These are phyloP conservation scores for Drosophila arawakana DNA, from an alignment of 1,140 invertebrate genomes.

Conservation along the genomic window DNA sequence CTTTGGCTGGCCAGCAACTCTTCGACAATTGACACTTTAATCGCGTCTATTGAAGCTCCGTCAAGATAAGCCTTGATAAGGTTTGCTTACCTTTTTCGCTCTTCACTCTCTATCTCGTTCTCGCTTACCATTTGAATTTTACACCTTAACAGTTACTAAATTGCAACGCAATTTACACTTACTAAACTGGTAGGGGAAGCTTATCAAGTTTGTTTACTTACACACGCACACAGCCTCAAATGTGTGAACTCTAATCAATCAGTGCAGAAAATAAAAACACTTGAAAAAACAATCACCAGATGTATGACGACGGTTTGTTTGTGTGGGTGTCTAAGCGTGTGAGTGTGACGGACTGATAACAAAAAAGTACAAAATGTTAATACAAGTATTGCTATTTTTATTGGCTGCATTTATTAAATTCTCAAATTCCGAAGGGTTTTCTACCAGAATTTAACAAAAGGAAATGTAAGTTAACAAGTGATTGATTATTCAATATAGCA, in stretches of 20 bases:
- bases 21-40: slow-evolving; percentile 13
- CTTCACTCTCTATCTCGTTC: background rate
- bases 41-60: slow-evolving; percentile 37
- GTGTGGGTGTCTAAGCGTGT: background rate
- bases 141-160: slow-evolving; percentile 21
- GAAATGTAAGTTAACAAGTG: slow-evolving; percentile 27
- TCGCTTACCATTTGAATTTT: slow-evolving; percentile 7
- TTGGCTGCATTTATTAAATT: slow-evolving; percentile 9
- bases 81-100: slow-evolving; percentile 7
- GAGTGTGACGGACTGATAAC: slow-evolving; percentile 18
- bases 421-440: background rate
- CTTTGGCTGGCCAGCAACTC: slow-evolving; percentile 1
- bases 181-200: slow-evolving; percentile 2
- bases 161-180: slow-evolving; percentile 43
- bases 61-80: slow-evolving; percentile 45
- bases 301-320: slow-evolving; percentile 9
- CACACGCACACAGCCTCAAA: background rate
- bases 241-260: slow-evolving; percentile 36
- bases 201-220: slow-evolving; percentile 21
- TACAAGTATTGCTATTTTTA: slow-evolving; percentile 16
- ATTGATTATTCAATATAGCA: slow-evolving; percentile 65
- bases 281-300: slow-evolving; percentile 43
- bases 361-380: slow-evolving; percentile 23
- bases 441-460: slow-evolving; percentile 40
- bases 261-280: slow-evolving; percentile 36